Conservation (phyloP, 2,797 vertebrate species). For the Bryconaethiops microstoma region DNA sequence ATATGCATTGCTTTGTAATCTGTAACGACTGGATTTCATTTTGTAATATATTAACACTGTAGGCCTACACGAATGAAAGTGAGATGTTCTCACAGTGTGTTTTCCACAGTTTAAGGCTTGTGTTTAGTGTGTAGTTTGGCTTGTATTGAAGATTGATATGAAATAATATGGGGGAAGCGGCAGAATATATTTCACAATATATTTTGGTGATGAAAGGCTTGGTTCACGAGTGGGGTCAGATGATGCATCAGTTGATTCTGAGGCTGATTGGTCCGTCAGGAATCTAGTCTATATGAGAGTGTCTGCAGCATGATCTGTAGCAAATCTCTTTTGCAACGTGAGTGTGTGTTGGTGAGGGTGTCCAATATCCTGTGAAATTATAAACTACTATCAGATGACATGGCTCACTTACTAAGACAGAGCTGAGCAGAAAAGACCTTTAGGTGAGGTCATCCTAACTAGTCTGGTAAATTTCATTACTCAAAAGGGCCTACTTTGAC, state of each 20-base stretch:
- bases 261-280: slow-evolving; percentile 3
- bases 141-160: slow-evolving; percentile 1
- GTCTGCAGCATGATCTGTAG: not conserved
- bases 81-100: not conserved
- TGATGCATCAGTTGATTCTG: slow-evolving; percentile 23
- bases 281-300: slow-evolving; percentile 25
- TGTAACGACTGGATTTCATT: not conserved
- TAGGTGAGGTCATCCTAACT: slow-evolving; percentile 32
- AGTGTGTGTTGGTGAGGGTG: not conserved
- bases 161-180: slow-evolving; percentile 15
- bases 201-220: slow-evolving; percentile 46
- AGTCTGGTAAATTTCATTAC: not conserved
- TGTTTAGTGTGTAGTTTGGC: slow-evolving; percentile 15
- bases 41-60: not conserved
- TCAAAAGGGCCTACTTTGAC: not conserved
- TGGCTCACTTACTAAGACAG: slow-evolving; percentile 38
- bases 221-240: slow-evolving; percentile 20
- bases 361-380: slow-evolving; percentile 38
- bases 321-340: slow-evolving; percentile 31
- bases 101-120: not conserved
- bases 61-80: not conserved
- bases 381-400: slow-evolving; percentile 43
- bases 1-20: not conserved
- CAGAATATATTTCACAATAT: slow-evolving; percentile 52
- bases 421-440: slow-evolving; percentile 42